Evolutionary conservation across 2,888 invertebrate genomes (phyloP).

Genomic region (Patella ulyssiponensis): DNA sequence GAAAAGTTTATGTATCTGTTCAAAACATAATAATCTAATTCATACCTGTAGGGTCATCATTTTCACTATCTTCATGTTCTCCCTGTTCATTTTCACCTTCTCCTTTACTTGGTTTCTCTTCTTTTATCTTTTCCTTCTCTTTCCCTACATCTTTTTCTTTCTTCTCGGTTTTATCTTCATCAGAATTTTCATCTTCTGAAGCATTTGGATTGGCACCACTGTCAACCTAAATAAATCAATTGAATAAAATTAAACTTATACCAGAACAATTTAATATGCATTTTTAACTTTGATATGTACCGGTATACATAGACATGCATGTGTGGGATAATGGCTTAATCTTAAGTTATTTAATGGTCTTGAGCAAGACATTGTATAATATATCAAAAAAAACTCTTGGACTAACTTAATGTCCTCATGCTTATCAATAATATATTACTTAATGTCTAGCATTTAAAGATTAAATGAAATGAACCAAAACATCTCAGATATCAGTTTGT

Average conservation of each 20-base stretch:
- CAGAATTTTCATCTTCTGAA: slow-evolving; percentile 63
- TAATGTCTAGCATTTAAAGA: too few species aligned
- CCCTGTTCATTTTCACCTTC: slow-evolving; percentile 56
- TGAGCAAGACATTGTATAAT: too few species aligned
- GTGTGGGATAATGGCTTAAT: too few species aligned
- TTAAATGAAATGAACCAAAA: too few species aligned
- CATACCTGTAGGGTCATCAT: slow-evolving; percentile 75
- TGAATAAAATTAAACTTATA: background rate
- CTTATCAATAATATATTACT: too few species aligned
- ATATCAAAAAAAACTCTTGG: too few species aligned
- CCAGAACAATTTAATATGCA: background rate
- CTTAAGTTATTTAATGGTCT: too few species aligned
- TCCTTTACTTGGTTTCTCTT: slow-evolving; percentile 38
- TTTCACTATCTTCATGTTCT: slow-evolving; percentile 74
- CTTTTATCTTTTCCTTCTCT: slow-evolving; percentile 37
- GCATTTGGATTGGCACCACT: slow-evolving; percentile 58
- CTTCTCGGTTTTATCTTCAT: slow-evolving; percentile 39
- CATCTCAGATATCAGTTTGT: too few species aligned
- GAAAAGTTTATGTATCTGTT: too few species aligned
- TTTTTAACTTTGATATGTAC: background rate
- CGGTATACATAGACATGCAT: too few species aligned
- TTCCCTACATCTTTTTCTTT: slow-evolving; percentile 40
- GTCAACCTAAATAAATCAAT: slow-evolving; percentile 60
- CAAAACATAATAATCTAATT: too few species aligned
- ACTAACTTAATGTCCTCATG: too few species aligned